Conservation (phyloP, 2,113 vertebrate species). For the Plestiodon gilberti region DNA sequence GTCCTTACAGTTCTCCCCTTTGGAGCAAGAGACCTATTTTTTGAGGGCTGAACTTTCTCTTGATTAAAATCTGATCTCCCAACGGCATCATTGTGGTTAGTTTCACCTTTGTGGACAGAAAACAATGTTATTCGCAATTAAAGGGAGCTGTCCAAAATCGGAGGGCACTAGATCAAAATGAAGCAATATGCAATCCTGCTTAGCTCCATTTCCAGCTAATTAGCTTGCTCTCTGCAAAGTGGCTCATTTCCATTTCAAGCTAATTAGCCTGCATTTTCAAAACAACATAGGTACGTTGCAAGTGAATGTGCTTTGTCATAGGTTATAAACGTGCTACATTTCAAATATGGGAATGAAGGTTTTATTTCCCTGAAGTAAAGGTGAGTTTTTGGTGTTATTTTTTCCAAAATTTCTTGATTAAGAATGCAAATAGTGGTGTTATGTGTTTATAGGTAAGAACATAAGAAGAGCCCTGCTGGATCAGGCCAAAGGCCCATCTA, state of each 20-base stretch:
- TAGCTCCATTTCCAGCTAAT: not conserved
- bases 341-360: not conserved
- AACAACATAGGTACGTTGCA: not conserved
- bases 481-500: no score
- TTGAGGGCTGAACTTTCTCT: not conserved
- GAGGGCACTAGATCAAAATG: not conserved
- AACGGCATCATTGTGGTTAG: not conserved
- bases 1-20: not conserved
- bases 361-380: not conserved
- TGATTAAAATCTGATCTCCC: not conserved
- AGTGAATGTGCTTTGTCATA: not conserved
- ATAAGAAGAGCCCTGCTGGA: no score
- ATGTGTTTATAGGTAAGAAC: no score
- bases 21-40: not conserved
- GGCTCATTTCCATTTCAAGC: constrained; percentile 6
- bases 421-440: no score
- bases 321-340: not conserved
- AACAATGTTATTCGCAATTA: not conserved
- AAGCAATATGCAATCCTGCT: not conserved
- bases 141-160: not conserved
- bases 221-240: not conserved
- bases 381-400: no score
- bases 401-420: no score
- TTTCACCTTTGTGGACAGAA: not conserved
- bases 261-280: not conserved